A percentile compares a stretch with the other conserved stretches of the same genome.
Conservation (phyloP, 2,888 invertebrate genomes). For the Chorisops tibialis region DNA sequence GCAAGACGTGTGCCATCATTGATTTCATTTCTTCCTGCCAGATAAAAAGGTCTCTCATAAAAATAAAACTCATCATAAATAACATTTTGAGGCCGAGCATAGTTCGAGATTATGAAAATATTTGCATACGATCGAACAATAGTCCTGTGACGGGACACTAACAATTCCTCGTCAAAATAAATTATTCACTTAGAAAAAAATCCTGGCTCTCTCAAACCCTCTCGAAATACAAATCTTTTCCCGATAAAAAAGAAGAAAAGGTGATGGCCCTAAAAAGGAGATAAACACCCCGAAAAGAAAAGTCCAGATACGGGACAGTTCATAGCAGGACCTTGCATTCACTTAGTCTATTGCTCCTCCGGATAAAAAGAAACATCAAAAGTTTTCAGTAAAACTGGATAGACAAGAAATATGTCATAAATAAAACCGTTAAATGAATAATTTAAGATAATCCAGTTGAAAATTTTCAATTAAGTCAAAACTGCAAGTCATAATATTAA, state of each 20-base stretch:
- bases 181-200: constrained; percentile 3
- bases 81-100: constrained; percentile 9
- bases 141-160: background rate
- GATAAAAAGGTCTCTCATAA: constrained; percentile 3
- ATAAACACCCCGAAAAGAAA: constrained; percentile 2
- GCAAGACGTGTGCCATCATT: background rate
- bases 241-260: constrained; percentile 13
- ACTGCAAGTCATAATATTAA: no score
- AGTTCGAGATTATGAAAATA: constrained; percentile 25
- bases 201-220: constrained; percentile 4
- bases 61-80: constrained; percentile 17
- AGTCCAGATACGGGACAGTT: constrained; percentile 17
- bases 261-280: constrained; percentile 17
- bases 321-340: background rate
- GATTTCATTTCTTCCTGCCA: background rate
- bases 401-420: no score
- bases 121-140: constrained; percentile 21
- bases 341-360: background rate
- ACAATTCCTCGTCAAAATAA: background rate
- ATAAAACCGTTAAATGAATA: no score
- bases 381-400: background rate
- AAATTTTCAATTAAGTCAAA: no score
- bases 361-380: background rate
- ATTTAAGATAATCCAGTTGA: no score
- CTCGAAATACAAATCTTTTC: constrained; percentile 15